Evolutionary conservation across 2,888 invertebrate genomes (phyloP).

Genomic region (Pheosia gnoma): DNA sequence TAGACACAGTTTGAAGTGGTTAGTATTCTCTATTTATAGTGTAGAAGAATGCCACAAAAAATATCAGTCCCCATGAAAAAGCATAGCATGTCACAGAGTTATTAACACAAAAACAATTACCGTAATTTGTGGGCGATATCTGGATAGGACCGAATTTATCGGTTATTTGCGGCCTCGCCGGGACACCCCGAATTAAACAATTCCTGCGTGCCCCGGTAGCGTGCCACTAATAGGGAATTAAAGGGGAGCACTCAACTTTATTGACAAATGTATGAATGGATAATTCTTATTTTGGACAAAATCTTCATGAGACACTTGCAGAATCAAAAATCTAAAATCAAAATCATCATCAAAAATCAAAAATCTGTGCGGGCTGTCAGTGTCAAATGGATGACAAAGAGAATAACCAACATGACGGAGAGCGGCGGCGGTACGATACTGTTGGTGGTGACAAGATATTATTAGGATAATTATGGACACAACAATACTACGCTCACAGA

Average conservation of each 20-base stretch:
- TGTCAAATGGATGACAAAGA: too few species aligned
- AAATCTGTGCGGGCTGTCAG: too few species aligned
- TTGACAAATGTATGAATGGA: conserved; percentile 7
- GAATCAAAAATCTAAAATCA: too few species aligned
- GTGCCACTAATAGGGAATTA: conserved; percentile 42
- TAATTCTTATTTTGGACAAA: too few species aligned
- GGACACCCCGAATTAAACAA: conserved; percentile 54
- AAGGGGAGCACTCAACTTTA: conserved; percentile 39
- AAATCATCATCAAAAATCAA: too few species aligned
- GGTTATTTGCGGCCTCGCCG: conserved; percentile 30
- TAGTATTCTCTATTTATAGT: too few species aligned
- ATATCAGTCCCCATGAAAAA: conserved; percentile 5
- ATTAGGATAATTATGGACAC: not conserved
- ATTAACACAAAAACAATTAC: conserved; percentile 71
- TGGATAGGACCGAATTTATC: conserved; percentile 52
- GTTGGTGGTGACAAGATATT: too few species aligned
- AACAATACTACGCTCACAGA: not conserved
- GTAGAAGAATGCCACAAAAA: too few species aligned
- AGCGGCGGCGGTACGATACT: too few species aligned
- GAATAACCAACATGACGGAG: too few species aligned
- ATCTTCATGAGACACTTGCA: too few species aligned
- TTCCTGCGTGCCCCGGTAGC: conserved; percentile 43
- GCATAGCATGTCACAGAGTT: conserved; percentile 58
- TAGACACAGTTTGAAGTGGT: too few species aligned
- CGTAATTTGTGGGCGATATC: conserved; percentile 70